Evolutionary conservation across 2,888 invertebrate genomes (phyloP), one percentile per base, ranked within the genome.

Genomic region (Dicycla oo): DNA sequence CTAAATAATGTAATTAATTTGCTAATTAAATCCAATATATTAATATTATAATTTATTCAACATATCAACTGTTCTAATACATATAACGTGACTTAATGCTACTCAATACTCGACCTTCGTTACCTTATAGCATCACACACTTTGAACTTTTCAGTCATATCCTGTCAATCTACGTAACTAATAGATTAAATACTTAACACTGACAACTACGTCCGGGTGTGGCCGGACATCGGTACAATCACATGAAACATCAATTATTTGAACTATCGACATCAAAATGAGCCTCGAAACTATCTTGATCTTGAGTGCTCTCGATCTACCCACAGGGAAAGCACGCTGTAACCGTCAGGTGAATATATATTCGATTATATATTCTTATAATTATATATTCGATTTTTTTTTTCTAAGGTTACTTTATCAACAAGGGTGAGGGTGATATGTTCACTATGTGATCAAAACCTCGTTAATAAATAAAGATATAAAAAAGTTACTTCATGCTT

Each of bases 141-240:
- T 92, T 93, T 92, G 92, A 91, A 93, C 93, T 91, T 84, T 89
- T 91, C 92, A 91, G 91, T 91, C 90, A 88, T 85, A 86, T 88
- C 86, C 87, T 84, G 86, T 88, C 86, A 71, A 80, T 83, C 86
- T 86, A 88, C 79, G 74, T 76, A 84, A 82, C 84, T 83, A 86
- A 79, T 72, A 75, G 72, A 81, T 82, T 81, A 80, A 86, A 86
- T 75, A 80, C 75, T 75, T 80, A 78, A 82, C 78, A 77, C 30
- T 69, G 71, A 75, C 65, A 68, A 73, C 69, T 73, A 77, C 51
- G 54, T 65, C 73, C 70, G 68, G 74, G 64, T 66, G 76, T 53
- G 56, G 40, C 71, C 69, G 73, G 75, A 83, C 69, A 58, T 72
- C 51, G 70, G 82, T 80, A 86, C 73, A 78, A 82, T 84, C 80